Conservation (phyloP, 1,140 invertebrate species). For the Phenacoccus solenopsis region DNA sequence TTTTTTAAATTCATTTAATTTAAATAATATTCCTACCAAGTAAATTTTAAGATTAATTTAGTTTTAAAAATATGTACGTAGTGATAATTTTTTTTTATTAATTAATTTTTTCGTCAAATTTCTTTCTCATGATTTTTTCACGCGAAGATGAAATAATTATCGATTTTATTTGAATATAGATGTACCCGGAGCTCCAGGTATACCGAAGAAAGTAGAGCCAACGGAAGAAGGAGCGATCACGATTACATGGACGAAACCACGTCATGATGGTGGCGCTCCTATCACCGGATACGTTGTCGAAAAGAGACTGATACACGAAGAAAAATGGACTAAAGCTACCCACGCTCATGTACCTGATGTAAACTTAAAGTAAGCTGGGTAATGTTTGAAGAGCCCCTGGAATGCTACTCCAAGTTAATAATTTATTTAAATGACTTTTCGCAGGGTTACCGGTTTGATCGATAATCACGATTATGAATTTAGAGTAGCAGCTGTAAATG, state of each 20-base stretch:
- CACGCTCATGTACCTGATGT: slow-evolving; percentile 69
- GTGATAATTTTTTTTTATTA: background rate
- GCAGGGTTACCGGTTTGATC: slow-evolving; percentile 68
- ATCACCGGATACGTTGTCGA: slow-evolving; percentile 88
- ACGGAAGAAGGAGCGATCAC: slow-evolving; percentile 90
- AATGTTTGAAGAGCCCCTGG: background rate
- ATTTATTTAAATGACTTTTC: slow-evolving; percentile 25
- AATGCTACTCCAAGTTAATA: background rate
- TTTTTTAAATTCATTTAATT: too few species aligned
- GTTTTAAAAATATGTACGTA: too few species aligned
- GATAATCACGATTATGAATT: slow-evolving; percentile 97
- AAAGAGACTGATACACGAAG: slow-evolving; percentile 74
- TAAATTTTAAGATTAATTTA: too few species aligned
- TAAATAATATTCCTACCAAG: too few species aligned
- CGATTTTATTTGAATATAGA: slow-evolving; percentile 38
- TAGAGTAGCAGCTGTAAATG: slow-evolving; percentile 89
- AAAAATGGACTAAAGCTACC: slow-evolving; percentile 81
- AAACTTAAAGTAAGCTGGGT: slow-evolving; percentile 47
- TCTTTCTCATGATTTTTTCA: background rate
- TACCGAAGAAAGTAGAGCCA: slow-evolving; percentile 70
- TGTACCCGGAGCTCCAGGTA: slow-evolving; percentile 77
- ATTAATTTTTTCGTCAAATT: background rate
- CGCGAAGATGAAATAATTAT: background rate
- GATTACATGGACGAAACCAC: slow-evolving; percentile 82
- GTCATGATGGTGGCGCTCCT: slow-evolving; percentile 82